Evolutionary conservation across 2,888 invertebrate genomes (phyloP), one percentile per base, ranked within the genome.

Genomic region (Cheilosia variabilis): DNA sequence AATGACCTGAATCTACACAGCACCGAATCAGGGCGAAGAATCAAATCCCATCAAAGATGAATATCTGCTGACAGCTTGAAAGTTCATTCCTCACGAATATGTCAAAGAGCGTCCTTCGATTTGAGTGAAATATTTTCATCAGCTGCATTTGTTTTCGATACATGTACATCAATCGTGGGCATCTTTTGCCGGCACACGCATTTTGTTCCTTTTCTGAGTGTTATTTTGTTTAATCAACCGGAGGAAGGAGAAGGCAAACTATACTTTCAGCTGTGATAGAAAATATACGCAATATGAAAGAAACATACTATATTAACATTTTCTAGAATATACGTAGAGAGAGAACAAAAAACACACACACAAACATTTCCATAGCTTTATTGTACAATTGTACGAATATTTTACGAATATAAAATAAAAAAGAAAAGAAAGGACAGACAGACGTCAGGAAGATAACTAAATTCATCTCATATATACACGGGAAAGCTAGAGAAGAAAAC

Each of bases 191-290:
- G 13, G 13, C 27, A 15, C 50, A 73, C 53, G 58, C 55, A 62
- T 57, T 65, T 80, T 80, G 71, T 66, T 80, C 58, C 53, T 55
- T 65, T 75, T 62, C 45, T 50, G 22, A 53, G 15, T 43, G 31
- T 31, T 9, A 9, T 1, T 37, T 62, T 62, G 24, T 66, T 69
- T 34, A 68, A 75, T 57, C 31, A 57, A 27, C 13, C 24, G 47
- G 27, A 66, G 34, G 60, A 57, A 73, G 31, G 58, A 68, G 31
- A 31, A 47, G 37, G 53, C 52, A 17, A 80, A 81, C 86, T 86
- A 22, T 22, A 86, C 27, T 77, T 81, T 76, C 72, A 81, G 71
- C 86, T 86, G 86, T 86, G 86, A 86, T 86, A 86, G 9, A 72
- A 77, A 75, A 81, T 68, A 86, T 71, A 80, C 76, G 76, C 80